These are phyloP conservation scores for Cetoscarus ocellatus DNA, from an alignment of 2,797 vertebrate genomes.

Conservation along the genomic window DNA sequence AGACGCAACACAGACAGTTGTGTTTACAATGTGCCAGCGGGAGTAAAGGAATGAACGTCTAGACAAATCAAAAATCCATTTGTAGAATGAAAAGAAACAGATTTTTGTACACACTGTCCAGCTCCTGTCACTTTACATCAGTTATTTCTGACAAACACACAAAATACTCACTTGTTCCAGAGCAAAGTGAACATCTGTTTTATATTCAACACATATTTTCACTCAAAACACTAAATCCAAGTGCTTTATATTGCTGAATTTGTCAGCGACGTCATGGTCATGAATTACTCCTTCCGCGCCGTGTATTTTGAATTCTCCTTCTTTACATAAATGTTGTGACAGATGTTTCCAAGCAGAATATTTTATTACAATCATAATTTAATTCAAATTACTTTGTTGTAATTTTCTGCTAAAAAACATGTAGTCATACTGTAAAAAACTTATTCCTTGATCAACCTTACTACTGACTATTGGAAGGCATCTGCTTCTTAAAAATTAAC, in stretches of 20 bases:
- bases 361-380: not conserved
- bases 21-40: constrained; percentile 57
- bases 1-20: constrained; percentile 58
- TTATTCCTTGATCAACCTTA: constrained; percentile 1
- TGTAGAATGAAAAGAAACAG: constrained; percentile 38
- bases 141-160: constrained; percentile 15
- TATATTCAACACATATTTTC: not conserved
- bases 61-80: constrained; percentile 53
- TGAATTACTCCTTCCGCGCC: constrained; percentile 3
- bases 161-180: constrained; percentile 12
- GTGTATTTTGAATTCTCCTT: not conserved
- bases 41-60: constrained; percentile 54
- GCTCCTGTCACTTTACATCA: constrained; percentile 26
- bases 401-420: not conserved
- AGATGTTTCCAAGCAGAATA: constrained; percentile 8
- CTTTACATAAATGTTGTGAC: constrained; percentile 1
- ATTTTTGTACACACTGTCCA: constrained; percentile 16
- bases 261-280: not conserved
- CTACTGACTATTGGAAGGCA: not conserved
- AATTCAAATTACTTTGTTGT: not conserved
- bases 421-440: not conserved
- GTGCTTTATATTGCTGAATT: not conserved
- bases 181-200: constrained; percentile 11
- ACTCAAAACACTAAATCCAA: constrained; percentile 14
- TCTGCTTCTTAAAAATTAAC: not conserved